Evolutionary conservation across 2,888 invertebrate species (phyloP).

Genomic region (Limnephilus auricula): DNA sequence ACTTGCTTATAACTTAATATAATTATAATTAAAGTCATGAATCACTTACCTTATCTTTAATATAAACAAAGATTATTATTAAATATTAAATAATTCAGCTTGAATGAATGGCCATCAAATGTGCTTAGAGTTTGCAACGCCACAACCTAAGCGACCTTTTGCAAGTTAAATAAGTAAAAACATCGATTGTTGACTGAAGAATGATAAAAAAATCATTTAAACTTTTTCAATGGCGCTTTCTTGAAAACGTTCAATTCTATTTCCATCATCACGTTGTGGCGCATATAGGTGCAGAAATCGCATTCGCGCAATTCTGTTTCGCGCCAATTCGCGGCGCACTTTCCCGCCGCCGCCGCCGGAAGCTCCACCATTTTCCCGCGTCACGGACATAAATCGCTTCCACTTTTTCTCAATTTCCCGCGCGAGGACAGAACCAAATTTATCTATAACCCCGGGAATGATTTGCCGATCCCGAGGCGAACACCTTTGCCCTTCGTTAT

Average conservation of each 20-base stretch:
- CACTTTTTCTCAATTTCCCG: constrained; percentile 60
- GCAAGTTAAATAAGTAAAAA: neutral
- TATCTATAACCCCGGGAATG: constrained; percentile 50
- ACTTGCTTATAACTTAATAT: no score
- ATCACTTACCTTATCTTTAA: no score
- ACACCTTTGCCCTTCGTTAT: neutral
- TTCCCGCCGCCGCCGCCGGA: constrained; percentile 12
- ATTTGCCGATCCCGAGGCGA: constrained; percentile 43
- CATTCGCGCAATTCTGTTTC: constrained; percentile 11
- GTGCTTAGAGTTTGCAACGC: no score
- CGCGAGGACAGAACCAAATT: constrained; percentile 59
- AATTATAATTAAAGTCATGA: no score
- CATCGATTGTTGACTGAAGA: neutral
- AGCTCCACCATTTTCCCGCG: constrained; percentile 54
- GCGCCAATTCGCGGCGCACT: constrained; percentile 26
- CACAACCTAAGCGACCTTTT: no score
- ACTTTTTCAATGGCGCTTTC: neutral
- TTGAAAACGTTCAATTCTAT: neutral
- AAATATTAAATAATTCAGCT: no score
- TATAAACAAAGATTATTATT: no score
- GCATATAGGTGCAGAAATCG: neutral
- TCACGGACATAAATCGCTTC: constrained; percentile 62
- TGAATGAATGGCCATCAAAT: no score
- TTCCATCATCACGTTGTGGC: neutral
- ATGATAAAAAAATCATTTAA: neutral